A percentile compares a stretch with the other conserved stretches of the same genome.
Evolutionary conservation across 2,888 invertebrate species (phyloP).

Genomic region (Drosophila paramelanica): DNA sequence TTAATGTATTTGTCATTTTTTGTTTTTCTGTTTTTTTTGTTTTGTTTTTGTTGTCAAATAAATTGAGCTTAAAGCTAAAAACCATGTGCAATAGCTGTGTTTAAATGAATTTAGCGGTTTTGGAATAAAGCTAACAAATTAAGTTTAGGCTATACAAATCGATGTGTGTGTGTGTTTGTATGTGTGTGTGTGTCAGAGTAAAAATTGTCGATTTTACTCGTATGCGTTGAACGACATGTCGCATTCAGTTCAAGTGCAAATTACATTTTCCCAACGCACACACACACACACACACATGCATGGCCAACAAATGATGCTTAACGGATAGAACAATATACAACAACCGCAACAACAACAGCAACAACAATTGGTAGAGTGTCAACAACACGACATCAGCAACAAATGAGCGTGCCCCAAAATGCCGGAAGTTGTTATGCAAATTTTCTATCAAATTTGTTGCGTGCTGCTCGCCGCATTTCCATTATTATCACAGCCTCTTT

Average conservation of each 20-base stretch:
- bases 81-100: slow-evolving; percentile 5
- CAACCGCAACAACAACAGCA: slow-evolving; percentile 21
- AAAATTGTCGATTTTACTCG: slow-evolving; percentile 28
- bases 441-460: slow-evolving; percentile 58
- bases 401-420: slow-evolving; percentile 48
- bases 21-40: not conserved
- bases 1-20: not conserved
- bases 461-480: slow-evolving; percentile 36
- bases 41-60: not conserved
- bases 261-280: slow-evolving; percentile 54
- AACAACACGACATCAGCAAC: slow-evolving; percentile 34
- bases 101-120: slow-evolving; percentile 41
- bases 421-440: slow-evolving; percentile 76
- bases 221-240: slow-evolving; percentile 27
- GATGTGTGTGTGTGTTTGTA: slow-evolving; percentile 1
- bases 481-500: slow-evolving; percentile 37
- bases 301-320: slow-evolving; percentile 48
- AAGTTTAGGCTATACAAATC: slow-evolving; percentile 18
- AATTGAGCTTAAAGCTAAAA: slow-evolving; percentile 31
- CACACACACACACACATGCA: slow-evolving; percentile 10
- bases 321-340: slow-evolving; percentile 49
- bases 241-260: slow-evolving; percentile 62
- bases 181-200: slow-evolving; percentile 10
- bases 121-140: slow-evolving; percentile 44
- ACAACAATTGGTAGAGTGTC: slow-evolving; percentile 23